Evolutionary conservation across 1,140 invertebrate species (phyloP).

Genomic region (Dreissena polymorpha): DNA sequence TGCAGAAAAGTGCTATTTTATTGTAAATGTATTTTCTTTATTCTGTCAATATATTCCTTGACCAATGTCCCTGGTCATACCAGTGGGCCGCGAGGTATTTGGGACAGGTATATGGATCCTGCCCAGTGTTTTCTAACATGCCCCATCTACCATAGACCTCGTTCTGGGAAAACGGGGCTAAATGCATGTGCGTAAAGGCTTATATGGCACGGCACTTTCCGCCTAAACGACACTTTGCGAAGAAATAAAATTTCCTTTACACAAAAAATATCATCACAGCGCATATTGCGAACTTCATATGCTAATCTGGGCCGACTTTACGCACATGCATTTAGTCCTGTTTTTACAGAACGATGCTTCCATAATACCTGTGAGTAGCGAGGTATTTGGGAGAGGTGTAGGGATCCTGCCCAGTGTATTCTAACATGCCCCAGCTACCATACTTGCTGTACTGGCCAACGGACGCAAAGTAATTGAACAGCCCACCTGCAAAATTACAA

Average conservation of each 20-base stretch:
- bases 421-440: constrained; percentile 68
- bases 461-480: constrained; percentile 69
- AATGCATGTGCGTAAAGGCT: not conserved
- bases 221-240: not conserved
- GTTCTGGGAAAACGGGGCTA: no score
- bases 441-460: constrained; percentile 59
- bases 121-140: no score
- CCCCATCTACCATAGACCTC: no score
- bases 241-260: not conserved
- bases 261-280: not conserved
- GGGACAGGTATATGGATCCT: no score
- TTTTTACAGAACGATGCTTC: not conserved
- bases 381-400: constrained; percentile 63
- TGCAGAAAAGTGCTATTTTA: no score
- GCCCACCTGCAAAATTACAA: constrained; percentile 55
- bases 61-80: no score
- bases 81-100: no score
- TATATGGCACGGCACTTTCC: not conserved
- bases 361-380: constrained; percentile 58
- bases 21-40: no score
- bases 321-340: no score
- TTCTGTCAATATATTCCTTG: no score
- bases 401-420: constrained; percentile 67
- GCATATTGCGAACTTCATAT: not conserved
- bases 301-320: not conserved